phyloP scores from a whole-genome alignment of 2,888 invertebrate species.

The Nomada flava region DNA sequence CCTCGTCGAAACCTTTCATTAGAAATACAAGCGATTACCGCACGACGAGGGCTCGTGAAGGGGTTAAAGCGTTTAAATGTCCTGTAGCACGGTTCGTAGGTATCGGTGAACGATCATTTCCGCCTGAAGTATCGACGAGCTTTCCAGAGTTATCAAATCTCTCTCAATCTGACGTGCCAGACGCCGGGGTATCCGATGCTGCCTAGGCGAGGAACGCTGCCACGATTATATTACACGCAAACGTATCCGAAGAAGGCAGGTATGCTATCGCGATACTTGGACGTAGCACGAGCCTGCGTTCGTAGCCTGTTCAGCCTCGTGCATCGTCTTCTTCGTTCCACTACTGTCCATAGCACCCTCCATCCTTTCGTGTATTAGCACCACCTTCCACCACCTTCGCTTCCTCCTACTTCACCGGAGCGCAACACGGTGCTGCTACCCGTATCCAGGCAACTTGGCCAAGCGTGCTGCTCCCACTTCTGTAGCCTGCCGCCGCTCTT shows the following conservation, averaged over 20 bases:
- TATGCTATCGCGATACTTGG: slow-evolving; percentile 64
- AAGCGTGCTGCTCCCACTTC: slow-evolving; percentile 69
- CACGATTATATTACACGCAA: slow-evolving; percentile 18
- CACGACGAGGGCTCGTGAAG: background rate
- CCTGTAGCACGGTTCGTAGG: background rate
- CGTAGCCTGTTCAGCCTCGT: slow-evolving; percentile 56
- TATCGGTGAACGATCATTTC: background rate
- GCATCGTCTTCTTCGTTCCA: slow-evolving; percentile 67
- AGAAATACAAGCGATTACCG: background rate
- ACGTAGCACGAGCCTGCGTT: slow-evolving; percentile 58
- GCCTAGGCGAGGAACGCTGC: slow-evolving; percentile 5
- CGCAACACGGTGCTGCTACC: slow-evolving; percentile 73
- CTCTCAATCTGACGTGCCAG: background rate
- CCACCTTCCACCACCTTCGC: slow-evolving; percentile 58
- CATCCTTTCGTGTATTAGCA: slow-evolving; percentile 64
- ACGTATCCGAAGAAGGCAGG: slow-evolving; percentile 12
- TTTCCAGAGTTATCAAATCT: background rate
- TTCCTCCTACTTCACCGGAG: slow-evolving; percentile 69
- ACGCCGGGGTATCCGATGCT: background rate
- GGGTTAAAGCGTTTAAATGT: background rate
- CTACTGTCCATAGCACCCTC: slow-evolving; percentile 62
- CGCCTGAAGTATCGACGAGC: background rate
- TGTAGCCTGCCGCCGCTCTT: slow-evolving; percentile 30
- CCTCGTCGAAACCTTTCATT: background rate
- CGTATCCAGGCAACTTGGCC: slow-evolving; percentile 72